These are phyloP conservation scores for Nothura maculosa DNA, from an alignment of 2,797 vertebrate species.

Conservation along the genomic window DNA sequence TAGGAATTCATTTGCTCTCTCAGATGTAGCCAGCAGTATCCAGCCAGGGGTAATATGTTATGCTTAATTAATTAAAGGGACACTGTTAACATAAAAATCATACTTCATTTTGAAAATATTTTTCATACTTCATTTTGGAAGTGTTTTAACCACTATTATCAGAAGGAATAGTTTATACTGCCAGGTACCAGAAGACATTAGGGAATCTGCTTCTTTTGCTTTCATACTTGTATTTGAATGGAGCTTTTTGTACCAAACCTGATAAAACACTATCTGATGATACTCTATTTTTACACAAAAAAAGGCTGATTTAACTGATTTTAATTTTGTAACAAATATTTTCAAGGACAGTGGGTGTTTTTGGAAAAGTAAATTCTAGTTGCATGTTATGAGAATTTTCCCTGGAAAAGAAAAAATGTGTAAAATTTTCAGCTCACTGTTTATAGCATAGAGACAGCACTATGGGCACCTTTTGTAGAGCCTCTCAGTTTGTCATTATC, in stretches of 20 bases:
- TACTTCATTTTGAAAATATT: background rate
- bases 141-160: background rate
- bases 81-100: slow-evolving; percentile 26
- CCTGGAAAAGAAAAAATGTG: background rate
- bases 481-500: slow-evolving; percentile 50
- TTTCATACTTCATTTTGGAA: background rate
- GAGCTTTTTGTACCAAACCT: background rate
- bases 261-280: background rate
- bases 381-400: background rate
- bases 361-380: background rate
- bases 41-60: background rate
- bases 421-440: background rate
- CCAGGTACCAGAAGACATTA: background rate
- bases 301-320: background rate
- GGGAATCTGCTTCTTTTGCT: background rate
- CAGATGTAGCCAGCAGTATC: background rate
- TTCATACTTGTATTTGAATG: background rate
- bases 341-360: background rate
- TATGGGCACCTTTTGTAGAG: slow-evolving; percentile 28
- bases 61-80: slow-evolving; percentile 32
- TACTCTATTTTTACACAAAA: background rate
- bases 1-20: background rate
- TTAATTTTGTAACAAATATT: slow-evolving; percentile 8
- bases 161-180: background rate
- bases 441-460: background rate